Percentiles rank a stretch among this genome's conserved stretches.
Evolutionary conservation across 2,113 vertebrate genomes (phyloP).

Genomic region (Himantopus leucocephalus): DNA sequence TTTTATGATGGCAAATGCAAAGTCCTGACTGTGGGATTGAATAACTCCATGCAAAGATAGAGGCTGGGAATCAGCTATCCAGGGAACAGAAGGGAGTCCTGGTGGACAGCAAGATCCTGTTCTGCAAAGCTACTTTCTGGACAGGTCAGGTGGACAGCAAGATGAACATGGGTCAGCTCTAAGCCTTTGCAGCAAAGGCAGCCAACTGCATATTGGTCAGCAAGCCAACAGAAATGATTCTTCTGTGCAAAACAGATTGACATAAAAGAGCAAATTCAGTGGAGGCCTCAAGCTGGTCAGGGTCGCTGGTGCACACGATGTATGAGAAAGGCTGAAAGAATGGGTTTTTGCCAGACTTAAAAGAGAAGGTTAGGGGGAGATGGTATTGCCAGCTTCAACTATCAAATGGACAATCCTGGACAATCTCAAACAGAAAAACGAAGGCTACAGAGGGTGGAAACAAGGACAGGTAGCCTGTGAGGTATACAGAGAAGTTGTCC

Average conservation of each 20-base stretch:
- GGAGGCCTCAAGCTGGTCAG: neutral
- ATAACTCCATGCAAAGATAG: neutral
- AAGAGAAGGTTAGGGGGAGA: neutral
- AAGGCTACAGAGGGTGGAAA: too few species aligned
- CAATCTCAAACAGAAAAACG: too few species aligned
- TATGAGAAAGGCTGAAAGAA: neutral
- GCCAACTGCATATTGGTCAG: neutral
- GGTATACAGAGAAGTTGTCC: too few species aligned
- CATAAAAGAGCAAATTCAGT: neutral
- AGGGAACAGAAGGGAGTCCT: neutral
- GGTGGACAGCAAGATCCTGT: neutral
- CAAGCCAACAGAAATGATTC: neutral
- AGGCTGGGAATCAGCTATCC: neutral
- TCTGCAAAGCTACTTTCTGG: neutral
- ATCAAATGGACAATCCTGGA: neutral
- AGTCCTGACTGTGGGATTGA: neutral
- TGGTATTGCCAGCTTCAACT: neutral
- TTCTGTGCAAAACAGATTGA: neutral
- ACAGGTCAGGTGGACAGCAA: neutral
- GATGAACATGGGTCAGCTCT: neutral
- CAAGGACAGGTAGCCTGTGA: too few species aligned
- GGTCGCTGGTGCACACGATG: fast-evolving
- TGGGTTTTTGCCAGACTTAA: fast-evolving
- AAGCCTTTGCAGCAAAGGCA: neutral
- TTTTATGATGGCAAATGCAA: neutral